Conservation (phyloP, 1,140 invertebrate genomes). For the Latrodectus geometricus region DNA sequence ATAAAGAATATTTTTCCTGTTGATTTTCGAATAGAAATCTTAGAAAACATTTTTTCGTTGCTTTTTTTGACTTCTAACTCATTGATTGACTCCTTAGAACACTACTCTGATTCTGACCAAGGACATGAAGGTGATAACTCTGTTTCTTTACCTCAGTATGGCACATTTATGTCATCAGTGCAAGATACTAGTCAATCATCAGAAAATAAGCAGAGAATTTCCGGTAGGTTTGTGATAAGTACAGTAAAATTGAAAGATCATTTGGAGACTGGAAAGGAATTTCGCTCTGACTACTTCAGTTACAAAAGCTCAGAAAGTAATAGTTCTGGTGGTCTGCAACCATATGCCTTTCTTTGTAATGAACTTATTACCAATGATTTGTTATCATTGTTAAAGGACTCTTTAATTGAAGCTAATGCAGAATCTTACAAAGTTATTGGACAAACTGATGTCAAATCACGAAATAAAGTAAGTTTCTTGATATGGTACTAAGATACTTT, state of each 20-base stretch:
- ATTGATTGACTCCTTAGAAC: conserved; percentile 64
- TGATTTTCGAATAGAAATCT: conserved; percentile 69
- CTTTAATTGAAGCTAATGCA: conserved; percentile 35
- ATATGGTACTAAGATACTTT: not conserved
- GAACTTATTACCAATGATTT: conserved; percentile 50
- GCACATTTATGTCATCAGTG: not conserved
- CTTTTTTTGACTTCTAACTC: conserved; percentile 69
- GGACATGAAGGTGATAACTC: conserved; percentile 26
- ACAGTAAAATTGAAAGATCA: conserved; percentile 25
- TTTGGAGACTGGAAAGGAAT: not conserved
- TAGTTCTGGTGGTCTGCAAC: conserved; percentile 26
- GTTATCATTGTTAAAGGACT: conserved; percentile 36
- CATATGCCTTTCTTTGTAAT: conserved; percentile 51
- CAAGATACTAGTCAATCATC: conserved; percentile 17
- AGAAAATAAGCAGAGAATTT: conserved; percentile 5
- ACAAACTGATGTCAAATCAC: not conserved
- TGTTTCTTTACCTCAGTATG: not conserved
- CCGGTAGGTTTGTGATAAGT: conserved; percentile 15
- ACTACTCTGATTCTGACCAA: conserved; percentile 33
- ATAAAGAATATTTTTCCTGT: conserved; percentile 68
- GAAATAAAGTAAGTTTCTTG: conserved; percentile 18
- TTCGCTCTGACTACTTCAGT: conserved; percentile 5
- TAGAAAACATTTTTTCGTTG: conserved; percentile 71
- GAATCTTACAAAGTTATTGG: conserved; percentile 39
- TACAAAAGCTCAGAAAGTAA: conserved; percentile 46